These are phyloP conservation scores for Pachypeltis micranthus DNA, from an alignment of 1,140 invertebrate genomes.

Conservation along the genomic window DNA sequence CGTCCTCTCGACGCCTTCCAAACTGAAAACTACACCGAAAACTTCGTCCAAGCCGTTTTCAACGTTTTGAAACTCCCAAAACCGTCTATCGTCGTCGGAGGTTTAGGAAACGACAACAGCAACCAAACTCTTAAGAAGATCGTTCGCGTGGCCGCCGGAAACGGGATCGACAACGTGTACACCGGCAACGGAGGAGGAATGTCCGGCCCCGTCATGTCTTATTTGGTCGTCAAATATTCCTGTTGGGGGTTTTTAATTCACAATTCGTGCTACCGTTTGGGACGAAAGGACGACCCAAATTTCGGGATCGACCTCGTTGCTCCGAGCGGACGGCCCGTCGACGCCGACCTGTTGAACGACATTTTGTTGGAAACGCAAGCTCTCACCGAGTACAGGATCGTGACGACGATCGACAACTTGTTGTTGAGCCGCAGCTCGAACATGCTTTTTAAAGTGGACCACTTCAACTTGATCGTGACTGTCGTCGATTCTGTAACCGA, in stretches of 20 bases:
- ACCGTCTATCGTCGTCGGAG: not conserved
- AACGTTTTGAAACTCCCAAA: not conserved
- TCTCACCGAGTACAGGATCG: not conserved
- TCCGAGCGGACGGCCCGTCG: not conserved
- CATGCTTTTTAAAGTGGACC: not conserved
- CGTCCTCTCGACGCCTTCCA: not conserved
- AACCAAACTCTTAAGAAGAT: not conserved
- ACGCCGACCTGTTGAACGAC: not conserved
- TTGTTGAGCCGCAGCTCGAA: not conserved
- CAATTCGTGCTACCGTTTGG: not conserved
- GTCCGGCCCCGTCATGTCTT: not conserved
- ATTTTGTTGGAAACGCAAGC: not conserved
- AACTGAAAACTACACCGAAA: not conserved
- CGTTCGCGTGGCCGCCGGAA: not conserved
- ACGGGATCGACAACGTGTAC: not conserved
- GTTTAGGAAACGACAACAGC: not conserved
- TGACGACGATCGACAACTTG: not conserved
- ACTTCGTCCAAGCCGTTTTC: not conserved
- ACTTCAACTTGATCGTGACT: not conserved
- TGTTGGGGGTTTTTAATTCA: not conserved
- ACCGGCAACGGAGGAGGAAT: not conserved
- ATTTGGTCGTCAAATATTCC: not conserved
- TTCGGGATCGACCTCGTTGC: not conserved
- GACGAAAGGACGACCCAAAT: not conserved
- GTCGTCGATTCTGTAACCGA: not conserved